Evolutionary conservation across 2,797 vertebrate genomes (phyloP).

Genomic region (Chlorospingus flavigularis): DNA sequence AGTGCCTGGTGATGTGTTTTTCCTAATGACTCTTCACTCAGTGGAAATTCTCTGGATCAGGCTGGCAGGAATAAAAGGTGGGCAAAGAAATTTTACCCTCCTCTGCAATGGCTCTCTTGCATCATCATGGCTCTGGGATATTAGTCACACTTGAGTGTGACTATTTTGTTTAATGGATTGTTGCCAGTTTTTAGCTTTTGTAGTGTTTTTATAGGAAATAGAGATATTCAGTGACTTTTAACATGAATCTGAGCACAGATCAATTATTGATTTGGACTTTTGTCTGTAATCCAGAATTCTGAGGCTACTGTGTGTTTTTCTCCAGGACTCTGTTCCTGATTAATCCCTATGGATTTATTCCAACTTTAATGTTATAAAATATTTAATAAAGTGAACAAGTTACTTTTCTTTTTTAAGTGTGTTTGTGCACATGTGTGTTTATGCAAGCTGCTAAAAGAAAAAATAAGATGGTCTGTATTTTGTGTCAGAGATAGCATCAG

Average conservation of each 20-base stretch:
- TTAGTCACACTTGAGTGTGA: rapidly evolving
- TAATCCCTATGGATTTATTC: not conserved
- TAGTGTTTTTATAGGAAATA: not conserved
- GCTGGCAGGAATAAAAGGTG: not conserved
- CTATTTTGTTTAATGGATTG: not conserved
- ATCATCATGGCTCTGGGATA: not conserved
- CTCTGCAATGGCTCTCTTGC: not conserved
- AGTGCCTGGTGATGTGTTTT: not conserved
- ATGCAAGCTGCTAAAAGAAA: not conserved
- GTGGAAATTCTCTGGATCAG: not conserved
- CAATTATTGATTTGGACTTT: not conserved
- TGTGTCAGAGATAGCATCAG: not conserved
- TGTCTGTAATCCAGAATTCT: not conserved
- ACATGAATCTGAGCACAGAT: not conserved
- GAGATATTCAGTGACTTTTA: not conserved
- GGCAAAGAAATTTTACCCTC: not conserved
- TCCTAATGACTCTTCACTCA: not conserved
- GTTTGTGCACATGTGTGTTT: rapidly evolving
- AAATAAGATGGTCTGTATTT: not conserved
- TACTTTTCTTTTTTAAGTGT: not conserved
- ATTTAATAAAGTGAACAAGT: not conserved
- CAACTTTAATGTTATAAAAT: not conserved
- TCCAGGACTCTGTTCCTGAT: not conserved
- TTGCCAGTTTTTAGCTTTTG: not conserved
- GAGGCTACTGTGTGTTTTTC: not conserved